Evolutionary conservation across 1,140 invertebrate species (phyloP).

Genomic region (Chionoecetes opilio): DNA sequence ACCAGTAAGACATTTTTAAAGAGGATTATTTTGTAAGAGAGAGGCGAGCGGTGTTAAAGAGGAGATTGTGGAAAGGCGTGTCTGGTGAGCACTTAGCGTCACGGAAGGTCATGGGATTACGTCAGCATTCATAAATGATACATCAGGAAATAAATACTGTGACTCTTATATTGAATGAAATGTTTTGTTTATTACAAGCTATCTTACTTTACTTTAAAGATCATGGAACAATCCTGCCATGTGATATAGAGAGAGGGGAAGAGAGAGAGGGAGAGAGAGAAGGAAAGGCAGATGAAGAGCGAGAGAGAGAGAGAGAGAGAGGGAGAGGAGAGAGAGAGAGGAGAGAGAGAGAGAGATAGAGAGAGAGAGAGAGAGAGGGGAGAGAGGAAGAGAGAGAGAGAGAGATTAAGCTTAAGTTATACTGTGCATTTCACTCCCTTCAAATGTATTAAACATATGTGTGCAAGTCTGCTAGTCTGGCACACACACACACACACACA

Average conservation of each 20-base stretch:
- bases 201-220: not conserved
- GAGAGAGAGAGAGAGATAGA: not conserved
- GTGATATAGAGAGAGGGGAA: not conserved
- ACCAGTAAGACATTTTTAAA: no score
- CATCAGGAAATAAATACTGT: no score
- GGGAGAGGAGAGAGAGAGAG: not conserved
- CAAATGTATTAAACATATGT: not conserved
- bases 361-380: not conserved
- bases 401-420: not conserved
- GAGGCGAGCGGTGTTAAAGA: no score
- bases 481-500: no score
- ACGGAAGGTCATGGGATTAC: not conserved
- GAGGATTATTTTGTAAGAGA: no score
- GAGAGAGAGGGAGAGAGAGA: not conserved
- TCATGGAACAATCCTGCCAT: not conserved
- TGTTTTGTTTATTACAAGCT: not conserved
- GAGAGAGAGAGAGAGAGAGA: conserved; percentile 2
- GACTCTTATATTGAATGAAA: not conserved
- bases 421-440: not conserved
- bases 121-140: no score
- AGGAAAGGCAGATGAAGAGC: not conserved
- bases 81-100: no score
- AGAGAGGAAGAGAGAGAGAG: not conserved
- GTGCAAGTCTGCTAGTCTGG: no score
- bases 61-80: no score